A percentile compares a stretch with the other conserved stretches of the same genome.
These are phyloP conservation scores for Caloenas nicobarica DNA, from an alignment of 2,113 vertebrate genomes.

Conservation along the genomic window DNA sequence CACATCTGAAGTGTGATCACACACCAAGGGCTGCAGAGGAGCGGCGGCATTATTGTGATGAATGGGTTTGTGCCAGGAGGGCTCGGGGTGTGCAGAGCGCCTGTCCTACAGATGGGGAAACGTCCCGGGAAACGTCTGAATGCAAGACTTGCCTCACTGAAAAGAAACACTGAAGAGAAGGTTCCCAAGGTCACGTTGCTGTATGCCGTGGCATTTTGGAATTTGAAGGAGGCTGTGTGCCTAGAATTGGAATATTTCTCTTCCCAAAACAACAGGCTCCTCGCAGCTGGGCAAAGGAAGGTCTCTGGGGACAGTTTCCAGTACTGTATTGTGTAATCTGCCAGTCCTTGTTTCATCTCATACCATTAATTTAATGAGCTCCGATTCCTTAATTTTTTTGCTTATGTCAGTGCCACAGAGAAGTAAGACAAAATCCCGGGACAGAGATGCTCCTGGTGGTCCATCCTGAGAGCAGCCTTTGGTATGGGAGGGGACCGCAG, in stretches of 20 bases:
- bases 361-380: not conserved
- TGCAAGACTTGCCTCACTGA: not conserved
- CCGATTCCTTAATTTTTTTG: not conserved
- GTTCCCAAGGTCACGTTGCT: not conserved
- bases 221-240: not conserved
- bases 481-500: not conserved
- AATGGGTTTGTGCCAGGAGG: not conserved
- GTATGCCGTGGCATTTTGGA: not conserved
- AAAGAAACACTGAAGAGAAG: not conserved
- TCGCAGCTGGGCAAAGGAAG: not conserved
- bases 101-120: not conserved
- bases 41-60: not conserved
- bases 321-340: not conserved
- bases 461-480: not conserved
- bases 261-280: not conserved
- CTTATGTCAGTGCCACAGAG: not conserved
- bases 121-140: not conserved
- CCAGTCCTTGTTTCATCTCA: not conserved
- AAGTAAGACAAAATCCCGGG: not conserved
- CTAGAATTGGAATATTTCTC: not conserved
- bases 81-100: not conserved
- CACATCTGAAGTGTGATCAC: not conserved
- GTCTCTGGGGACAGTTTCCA: not conserved
- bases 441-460: not conserved
- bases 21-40: not conserved